Evolutionary conservation across 2,113 vertebrate genomes (phyloP).

Genomic region (Vidua chalybeata): DNA sequence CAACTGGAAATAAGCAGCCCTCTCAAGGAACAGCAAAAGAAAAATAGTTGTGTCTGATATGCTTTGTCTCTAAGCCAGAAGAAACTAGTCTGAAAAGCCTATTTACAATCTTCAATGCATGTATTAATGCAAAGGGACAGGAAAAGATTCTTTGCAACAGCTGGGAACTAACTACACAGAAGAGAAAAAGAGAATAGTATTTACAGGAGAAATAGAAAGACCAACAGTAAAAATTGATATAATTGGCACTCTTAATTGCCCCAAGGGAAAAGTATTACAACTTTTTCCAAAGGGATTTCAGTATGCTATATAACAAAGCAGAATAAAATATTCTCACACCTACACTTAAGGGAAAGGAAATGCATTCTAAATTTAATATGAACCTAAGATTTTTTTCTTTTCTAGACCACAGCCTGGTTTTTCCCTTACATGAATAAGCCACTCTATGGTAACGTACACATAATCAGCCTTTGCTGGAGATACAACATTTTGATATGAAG

Average conservation of each 20-base stretch:
- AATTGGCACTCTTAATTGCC: not conserved
- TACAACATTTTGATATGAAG: not conserved
- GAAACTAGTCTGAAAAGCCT: not conserved
- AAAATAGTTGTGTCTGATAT: conserved; percentile 1
- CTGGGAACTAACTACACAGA: not conserved
- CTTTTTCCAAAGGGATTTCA: not conserved
- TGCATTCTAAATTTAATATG: not conserved
- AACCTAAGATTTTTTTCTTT: not conserved
- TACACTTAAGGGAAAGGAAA: not conserved
- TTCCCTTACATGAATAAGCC: not conserved
- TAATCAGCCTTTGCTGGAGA: not conserved
- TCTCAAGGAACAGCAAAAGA: not conserved
- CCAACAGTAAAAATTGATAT: not conserved
- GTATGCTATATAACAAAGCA: not conserved
- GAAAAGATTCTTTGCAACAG: not conserved
- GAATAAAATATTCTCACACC: not conserved
- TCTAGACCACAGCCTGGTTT: not conserved
- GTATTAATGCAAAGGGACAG: not conserved
- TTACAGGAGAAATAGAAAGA: not conserved
- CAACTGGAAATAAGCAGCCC: conserved; percentile 22
- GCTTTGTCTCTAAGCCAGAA: not conserved
- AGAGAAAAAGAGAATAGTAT: not conserved
- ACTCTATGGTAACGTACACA: not conserved
- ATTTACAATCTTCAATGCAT: not conserved
- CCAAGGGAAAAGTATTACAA: not conserved